Evolutionary conservation across 2,888 invertebrate genomes (phyloP).

Genomic region (Drosophila rellima): DNA sequence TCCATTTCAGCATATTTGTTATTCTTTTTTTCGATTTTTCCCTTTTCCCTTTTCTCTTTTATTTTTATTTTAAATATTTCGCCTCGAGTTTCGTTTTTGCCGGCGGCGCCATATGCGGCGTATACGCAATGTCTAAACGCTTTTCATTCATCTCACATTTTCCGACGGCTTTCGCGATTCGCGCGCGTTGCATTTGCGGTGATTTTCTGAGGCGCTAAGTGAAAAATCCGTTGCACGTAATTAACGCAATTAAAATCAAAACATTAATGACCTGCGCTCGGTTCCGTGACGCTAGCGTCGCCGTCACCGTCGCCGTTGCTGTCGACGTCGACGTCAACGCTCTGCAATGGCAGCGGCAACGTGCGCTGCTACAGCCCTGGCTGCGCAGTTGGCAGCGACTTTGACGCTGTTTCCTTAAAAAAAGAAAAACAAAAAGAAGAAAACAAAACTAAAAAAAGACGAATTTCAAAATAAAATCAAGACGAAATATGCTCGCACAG

Average conservation of each 20-base stretch:
- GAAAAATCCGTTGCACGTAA: constrained; percentile 84
- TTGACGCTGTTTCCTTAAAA: neutral
- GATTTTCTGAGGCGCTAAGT: constrained; percentile 55
- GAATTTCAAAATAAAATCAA: constrained; percentile 33
- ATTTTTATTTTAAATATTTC: neutral
- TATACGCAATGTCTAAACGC: constrained; percentile 27
- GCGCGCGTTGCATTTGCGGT: constrained; percentile 29
- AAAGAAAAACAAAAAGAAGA: neutral
- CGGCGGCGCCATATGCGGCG: constrained; percentile 15
- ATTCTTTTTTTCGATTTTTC: neutral
- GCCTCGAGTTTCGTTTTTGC: constrained; percentile 6
- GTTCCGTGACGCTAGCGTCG: constrained; percentile 54
- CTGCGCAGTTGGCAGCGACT: neutral
- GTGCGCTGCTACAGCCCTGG: neutral
- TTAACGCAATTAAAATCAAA: constrained; percentile 86
- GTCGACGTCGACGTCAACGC: constrained; percentile 27
- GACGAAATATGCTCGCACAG: constrained; percentile 44
- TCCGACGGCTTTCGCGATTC: constrained; percentile 48
- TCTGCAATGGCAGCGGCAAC: constrained; percentile 1
- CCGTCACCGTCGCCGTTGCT: constrained; percentile 50
- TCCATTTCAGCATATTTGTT: constrained; percentile 22
- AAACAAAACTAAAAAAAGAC: constrained; percentile 1
- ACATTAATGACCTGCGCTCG: constrained; percentile 84
- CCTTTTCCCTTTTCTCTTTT: neutral
- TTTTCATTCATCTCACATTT: constrained; percentile 21